Evolutionary conservation across 2,888 invertebrate species (phyloP), one percentile per base, ranked within the genome.

Genomic region (Pandemis heparana): DNA sequence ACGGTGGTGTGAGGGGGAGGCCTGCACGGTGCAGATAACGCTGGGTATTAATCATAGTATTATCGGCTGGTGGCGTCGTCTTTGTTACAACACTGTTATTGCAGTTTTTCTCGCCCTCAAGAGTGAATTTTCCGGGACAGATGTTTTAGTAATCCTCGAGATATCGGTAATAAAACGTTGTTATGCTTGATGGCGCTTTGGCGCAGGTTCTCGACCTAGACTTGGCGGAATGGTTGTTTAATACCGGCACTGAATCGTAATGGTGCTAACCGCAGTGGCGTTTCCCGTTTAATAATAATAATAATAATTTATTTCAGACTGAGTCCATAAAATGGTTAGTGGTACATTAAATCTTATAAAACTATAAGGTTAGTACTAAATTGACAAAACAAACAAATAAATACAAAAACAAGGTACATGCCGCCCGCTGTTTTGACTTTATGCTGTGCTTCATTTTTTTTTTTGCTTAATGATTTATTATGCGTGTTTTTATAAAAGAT

Each of bases 1-100:
- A 53, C 65, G 61, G 60, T 41, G 48, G 70, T 66, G 46, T 48
- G 65, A 67, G 70, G 63, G 69, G 62, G 64, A 84, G 87, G 94
- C 89, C 91, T 94, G 94, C 94, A 92, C 92, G 92, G 91, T 89
- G 89, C 74, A 94, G 94, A 94, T 94, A 94, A 92, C 89, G 93
- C 87, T 83, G 88, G 88, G 94, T 93, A 94, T 94, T 94, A 94
- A 94, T 94, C 94, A 94, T 92, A 91, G 92, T 88, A 93, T 94
- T 94, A 94, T 94, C 94, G 92, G 89, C 83, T 89, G 89, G 87
- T 86, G 87, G 86, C 87, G 86, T 88, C 90, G 91, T 92, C 94
- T 92, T 89, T 94, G 94, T 94, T 94, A 94, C 94, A 93, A 93
- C 92, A 92, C 90, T 90, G 91, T 91, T 94, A 93, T 92, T 94